These are phyloP conservation scores for Caenorhabditis tropicalis DNA, from an alignment of 1,140 invertebrate genomes.

Conservation along the genomic window DNA sequence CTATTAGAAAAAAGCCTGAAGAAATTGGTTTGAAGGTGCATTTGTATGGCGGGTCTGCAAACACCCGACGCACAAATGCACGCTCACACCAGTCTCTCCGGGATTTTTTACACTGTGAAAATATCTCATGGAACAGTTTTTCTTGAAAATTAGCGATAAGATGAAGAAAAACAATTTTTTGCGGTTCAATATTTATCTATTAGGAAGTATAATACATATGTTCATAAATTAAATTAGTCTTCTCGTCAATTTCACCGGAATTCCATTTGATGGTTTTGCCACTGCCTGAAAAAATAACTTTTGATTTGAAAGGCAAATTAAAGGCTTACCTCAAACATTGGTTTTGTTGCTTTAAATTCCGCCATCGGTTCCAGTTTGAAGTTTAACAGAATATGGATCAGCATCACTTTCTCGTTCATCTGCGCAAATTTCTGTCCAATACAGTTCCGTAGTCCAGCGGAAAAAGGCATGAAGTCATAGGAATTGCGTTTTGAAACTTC, in stretches of 20 bases:
- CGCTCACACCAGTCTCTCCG: too few species aligned
- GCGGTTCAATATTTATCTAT: too few species aligned
- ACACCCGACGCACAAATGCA: too few species aligned
- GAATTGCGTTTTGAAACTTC: constrained; percentile 75
- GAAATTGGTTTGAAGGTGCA: too few species aligned
- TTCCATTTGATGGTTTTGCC: neutral
- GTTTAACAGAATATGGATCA: constrained; percentile 9
- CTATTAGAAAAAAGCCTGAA: too few species aligned
- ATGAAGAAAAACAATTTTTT: too few species aligned
- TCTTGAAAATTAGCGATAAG: too few species aligned
- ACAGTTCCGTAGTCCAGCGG: constrained; percentile 71
- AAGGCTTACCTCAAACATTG: neutral
- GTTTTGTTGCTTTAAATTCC: neutral
- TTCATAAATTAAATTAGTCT: too few species aligned
- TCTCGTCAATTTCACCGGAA: neutral
- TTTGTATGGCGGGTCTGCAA: too few species aligned
- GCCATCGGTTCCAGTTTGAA: neutral
- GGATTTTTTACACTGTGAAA: too few species aligned
- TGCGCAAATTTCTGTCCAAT: constrained; percentile 69
- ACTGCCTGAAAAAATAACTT: neutral
- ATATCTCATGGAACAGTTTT: too few species aligned
- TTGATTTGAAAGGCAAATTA: neutral
- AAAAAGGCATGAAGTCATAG: constrained; percentile 67
- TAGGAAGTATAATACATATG: too few species aligned
- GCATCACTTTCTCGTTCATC: constrained; percentile 20